Conservation (phyloP, 2,797 vertebrate species). For the Margarornis squamiger region DNA sequence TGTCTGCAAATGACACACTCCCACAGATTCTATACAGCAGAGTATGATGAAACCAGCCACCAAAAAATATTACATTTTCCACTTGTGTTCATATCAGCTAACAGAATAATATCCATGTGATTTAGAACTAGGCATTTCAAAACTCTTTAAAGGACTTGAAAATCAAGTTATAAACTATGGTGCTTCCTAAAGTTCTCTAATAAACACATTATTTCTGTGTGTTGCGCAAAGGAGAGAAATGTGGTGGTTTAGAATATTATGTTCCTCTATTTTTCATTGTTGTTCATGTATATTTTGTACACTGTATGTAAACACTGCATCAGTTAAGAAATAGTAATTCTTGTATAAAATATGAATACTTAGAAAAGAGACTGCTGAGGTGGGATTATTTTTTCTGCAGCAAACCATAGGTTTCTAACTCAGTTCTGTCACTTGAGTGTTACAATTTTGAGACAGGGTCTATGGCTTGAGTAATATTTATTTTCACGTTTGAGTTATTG, state of each 20-base stretch:
- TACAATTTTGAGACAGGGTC: background rate
- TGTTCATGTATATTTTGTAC: background rate
- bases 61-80: conserved; percentile 67
- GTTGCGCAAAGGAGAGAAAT: background rate
- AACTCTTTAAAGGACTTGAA: conserved; percentile 31
- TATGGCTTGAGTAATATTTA: background rate
- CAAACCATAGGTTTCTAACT: background rate
- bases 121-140: conserved; percentile 45
- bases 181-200: background rate
- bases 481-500: background rate
- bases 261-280: background rate
- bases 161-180: background rate
- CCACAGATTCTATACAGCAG: conserved; percentile 20
- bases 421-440: background rate
- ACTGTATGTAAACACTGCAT: background rate
- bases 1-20: conserved; percentile 47
- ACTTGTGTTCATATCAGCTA: conserved; percentile 53
- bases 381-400: background rate
- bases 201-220: background rate
- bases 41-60: conserved; percentile 61
- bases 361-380: background rate
- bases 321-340: background rate
- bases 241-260: background rate
- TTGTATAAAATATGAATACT: background rate
- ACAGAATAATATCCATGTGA: conserved; percentile 48